Base-by-base conservation (phyloP, 2,113 vertebrate species). In the Prinia subflava region DNA sequence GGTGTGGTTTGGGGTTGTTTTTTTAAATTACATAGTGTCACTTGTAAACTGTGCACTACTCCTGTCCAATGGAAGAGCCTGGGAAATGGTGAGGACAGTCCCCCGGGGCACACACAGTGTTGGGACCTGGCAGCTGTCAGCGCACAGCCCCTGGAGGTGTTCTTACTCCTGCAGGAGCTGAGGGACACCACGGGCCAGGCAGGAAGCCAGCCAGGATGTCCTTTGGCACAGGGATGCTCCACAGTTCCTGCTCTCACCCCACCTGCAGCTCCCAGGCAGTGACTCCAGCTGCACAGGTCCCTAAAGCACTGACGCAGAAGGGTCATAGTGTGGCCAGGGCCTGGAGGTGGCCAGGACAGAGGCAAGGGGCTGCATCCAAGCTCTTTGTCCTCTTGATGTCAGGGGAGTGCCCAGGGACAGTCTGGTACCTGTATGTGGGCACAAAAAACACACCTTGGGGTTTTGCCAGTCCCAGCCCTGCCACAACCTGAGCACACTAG, bases 201-300 rank as follows among this genome's bases (percentile, higher is more conserved):
- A 70, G 46, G 70, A 75, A 28, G 50, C 24, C 73, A 75, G 46
- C 47, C 57, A 52, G 22, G 22, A 47, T 12, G 12, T 20, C 41
- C 68, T 73, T 31, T 47, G 50, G 35, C 50, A 92, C 17, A n/a
- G n/a, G 0, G 2, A 17, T 33, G 35, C 21, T 59, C 39, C 46
- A 22, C 0, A 18, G 56, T 30, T 65, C 12, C 47, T 41, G 35
- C 23, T 20, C 35, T 78, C 62, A 42, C 10, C 35, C 22, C 79
- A 75, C 20, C 3, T 1, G 19, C 13, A 60, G 39, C 39, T 82
- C 52, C 69, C 81, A 12, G 0, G 1, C 21, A 8, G 9, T 2
- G 1, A 57, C 53, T 53, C 28, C 56, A 65, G 35, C 25, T 55
- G 20, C 27, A 4, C 19, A 57, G n/a, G 41, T 67, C 47, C 67